Base-by-base conservation (phyloP, 2,888 invertebrate genomes). In the Drosophila histrio region DNA sequence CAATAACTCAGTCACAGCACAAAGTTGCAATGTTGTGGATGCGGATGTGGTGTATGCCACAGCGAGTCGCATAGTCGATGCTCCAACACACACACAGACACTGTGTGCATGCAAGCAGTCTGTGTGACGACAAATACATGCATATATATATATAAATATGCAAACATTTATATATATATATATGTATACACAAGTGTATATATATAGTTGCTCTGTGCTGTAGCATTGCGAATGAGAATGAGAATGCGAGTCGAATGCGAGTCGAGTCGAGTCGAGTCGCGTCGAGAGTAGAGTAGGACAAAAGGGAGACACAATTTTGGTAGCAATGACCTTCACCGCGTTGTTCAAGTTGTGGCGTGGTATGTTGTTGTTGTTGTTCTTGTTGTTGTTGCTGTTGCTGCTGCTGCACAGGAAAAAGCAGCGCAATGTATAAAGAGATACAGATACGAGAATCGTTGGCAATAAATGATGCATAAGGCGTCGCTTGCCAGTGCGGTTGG, bases 271-370 rank as follows among this genome's bases (percentile, higher is more conserved):
- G 60, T 64, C 46, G 75, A 75, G 64, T 77, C 77, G 76, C 56
- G 77, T 74, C 77, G 73, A 75, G 77, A 86, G 81, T 79, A 79
- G 87, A 90, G 89, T 89, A 91, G 89, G 89, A 88, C 89, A 89
- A 89, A 90, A 89, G 90, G 89, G 90, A 90, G 88, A 82, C 89
- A 84, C 89, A 89, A 89, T 90, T 91, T 90, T 91, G 91, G 91
- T 91, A 91, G 91, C 91, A 91, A 91, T 91, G 91, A 91, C 91
- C 91, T 91, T 91, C 91, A 91, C 91, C 91, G 91, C 91, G 91
- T 91, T 91, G 91, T 91, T 89, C 85, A 88, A 83, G 87, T 80
- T 83, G 83, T 69, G 73, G 63, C 76, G 64, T 77, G 65, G 67
- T 52, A 56, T 74, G 49, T 38, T 53, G 53, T 47, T 47, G 39